Evolutionary conservation across 2,113 vertebrate genomes (phyloP), one percentile per base, ranked within the genome.

Genomic region (Amblyopsis rosae): DNA sequence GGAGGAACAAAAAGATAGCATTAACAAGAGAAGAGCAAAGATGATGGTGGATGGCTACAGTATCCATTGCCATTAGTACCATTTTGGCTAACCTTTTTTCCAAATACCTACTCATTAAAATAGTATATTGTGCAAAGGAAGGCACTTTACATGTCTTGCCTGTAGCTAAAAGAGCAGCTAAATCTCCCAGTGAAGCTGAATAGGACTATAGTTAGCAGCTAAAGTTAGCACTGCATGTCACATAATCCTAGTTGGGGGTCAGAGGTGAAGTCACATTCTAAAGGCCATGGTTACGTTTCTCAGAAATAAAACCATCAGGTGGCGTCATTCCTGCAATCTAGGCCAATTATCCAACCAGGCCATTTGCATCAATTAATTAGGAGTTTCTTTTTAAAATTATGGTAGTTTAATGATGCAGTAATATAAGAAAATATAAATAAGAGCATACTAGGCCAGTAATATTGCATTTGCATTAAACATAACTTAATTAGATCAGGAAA

Each of bases 211-310:
- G 80, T 84, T 83, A 84, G 81, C 65, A 9, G 75, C 84, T 87
- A 87, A 90, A 89, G 80, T 90, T 92, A 91, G 88, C 73, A 64
- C 56, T 11, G n/a, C 59, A 61, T 83, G 89, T 87, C 82, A 91
- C 79, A 82, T 75, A 87, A 92, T 81, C 81, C 63, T 61, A 57
- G 65, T 62, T 26, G 54, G 0, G 86, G 84, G 81, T 90, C 82
- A 82, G 15, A 77, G 89, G 80, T 78, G 69, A 79, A 70, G 82
- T 84, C 67, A 45, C 62, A 60, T 80, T 85, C 76, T 57, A 67
- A 72, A 72, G 68, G 56, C 56, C 32, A 7, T 67, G 80, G 75
- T 89, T 89, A 70, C n/a, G 67, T 92, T 91, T 87, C 84, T 77
- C 67, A 67, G 79, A 48, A 35, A 50, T 45, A 62, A 66, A 33